Base-by-base conservation (phyloP, 1,140 invertebrate genomes). In the Carposina sasakii region DNA sequence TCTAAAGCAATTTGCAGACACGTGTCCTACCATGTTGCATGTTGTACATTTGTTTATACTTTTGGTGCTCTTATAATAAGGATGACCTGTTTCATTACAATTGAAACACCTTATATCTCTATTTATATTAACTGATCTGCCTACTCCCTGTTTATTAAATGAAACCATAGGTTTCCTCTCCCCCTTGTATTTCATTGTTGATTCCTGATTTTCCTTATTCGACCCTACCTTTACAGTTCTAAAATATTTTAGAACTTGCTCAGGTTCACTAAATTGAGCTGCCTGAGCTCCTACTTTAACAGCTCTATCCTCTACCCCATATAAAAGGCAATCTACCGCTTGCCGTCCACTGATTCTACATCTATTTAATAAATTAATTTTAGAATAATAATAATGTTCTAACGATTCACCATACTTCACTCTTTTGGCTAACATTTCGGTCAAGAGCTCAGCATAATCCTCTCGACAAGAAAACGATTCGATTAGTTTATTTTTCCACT, bases 401-500 rank as follows among this genome's bases (percentile, higher is more conserved):
- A 62, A 33, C 1, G 51, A 54, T 13, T 62, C 63, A 8, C 49
- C 45, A 48, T 54, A 57, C n/a, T 36, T 48, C 9, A 46, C 56
- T 10, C 42, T 23, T 44, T 50, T 53, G 12, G 22, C 30, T 16
- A 61, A 21, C 57, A 62, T 61, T 26, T 58, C 51, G 3, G 40
- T 48, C 2, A 60, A 24, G 2, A 60, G 26, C n/a, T 60, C 48
- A 17, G 51, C 58, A 39, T 60, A 57, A 39, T 57, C 41, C 22
- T 57, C 49, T 3, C 54, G 41, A 23, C 13, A 36, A 23, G 54
- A 55, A 52, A 68, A 65, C 2, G 63, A 54, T 39, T 58, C 39
- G 12, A 51, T 40, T 15, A 68, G 24, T n/a, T 58, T 60, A 12
- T 40, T 46, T 45, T 68, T 63, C 60, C 62, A 68, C 30, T 68